Conservation (phyloP, 2,113 vertebrate genomes). For the Macrotis lagotis region DNA sequence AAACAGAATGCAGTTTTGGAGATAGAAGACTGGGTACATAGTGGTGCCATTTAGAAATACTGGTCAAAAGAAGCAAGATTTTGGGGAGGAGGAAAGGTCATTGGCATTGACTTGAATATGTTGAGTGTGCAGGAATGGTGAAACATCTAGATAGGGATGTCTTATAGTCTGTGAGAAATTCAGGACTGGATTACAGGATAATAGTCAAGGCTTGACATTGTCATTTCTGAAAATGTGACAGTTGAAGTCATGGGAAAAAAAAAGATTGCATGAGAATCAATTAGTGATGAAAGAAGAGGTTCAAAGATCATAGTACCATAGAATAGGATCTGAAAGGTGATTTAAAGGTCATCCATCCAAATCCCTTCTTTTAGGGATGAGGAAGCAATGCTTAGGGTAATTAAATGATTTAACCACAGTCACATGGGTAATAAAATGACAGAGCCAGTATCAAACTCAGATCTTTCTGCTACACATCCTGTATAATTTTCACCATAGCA, state of each 20-base stretch:
- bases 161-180: background rate
- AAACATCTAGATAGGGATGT: background rate
- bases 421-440: background rate
- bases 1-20: background rate
- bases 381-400: background rate
- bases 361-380: background rate
- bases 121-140: background rate
- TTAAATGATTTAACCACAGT: background rate
- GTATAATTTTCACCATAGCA: background rate
- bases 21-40: background rate
- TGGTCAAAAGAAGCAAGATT: background rate
- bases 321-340: background rate
- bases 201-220: background rate
- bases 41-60: background rate
- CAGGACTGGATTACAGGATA: background rate
- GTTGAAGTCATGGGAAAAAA: background rate
- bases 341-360: background rate
- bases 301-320: background rate
- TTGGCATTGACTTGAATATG: background rate
- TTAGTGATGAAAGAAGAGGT: background rate
- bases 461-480: background rate
- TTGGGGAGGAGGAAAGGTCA: background rate
- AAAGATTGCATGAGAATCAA: too few relatives aligned
- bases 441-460: background rate
- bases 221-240: background rate